Evolutionary conservation across 2,113 vertebrate genomes (phyloP).

Genomic region (Menura novaehollandiae): DNA sequence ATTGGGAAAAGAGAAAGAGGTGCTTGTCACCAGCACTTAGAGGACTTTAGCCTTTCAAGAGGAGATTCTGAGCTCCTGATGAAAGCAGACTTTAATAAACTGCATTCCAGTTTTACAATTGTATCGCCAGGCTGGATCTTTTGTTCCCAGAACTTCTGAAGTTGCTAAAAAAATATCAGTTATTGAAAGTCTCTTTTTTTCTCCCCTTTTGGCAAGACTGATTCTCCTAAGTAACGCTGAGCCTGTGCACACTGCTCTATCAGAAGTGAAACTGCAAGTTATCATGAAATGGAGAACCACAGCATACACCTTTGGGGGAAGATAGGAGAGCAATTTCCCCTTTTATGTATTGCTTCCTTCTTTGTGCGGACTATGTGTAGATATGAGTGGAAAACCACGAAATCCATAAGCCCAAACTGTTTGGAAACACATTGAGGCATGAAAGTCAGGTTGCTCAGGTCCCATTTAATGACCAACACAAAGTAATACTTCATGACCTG

Average conservation of each 20-base stretch:
- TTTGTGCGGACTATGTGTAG: background rate
- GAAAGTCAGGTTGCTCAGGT: background rate
- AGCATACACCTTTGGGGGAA: background rate
- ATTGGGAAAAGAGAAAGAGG: background rate
- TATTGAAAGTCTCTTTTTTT: background rate
- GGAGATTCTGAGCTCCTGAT: background rate
- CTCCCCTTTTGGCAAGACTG: background rate
- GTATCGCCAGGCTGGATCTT: background rate
- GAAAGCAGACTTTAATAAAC: background rate
- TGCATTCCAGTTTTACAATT: background rate
- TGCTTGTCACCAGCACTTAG: background rate
- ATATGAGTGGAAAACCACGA: background rate
- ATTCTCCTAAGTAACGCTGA: background rate
- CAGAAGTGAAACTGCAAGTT: background rate
- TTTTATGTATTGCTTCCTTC: background rate
- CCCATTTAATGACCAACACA: background rate
- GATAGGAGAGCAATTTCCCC: background rate
- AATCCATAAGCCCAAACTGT: background rate
- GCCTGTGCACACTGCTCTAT: background rate
- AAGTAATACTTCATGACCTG: background rate
- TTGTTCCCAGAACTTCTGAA: constrained; percentile 4
- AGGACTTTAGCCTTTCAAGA: background rate
- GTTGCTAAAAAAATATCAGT: background rate
- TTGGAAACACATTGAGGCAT: background rate
- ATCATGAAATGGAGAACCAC: background rate